These are phyloP conservation scores for Monopis laevigella DNA, from an alignment of 2,888 invertebrate species.

Conservation along the genomic window DNA sequence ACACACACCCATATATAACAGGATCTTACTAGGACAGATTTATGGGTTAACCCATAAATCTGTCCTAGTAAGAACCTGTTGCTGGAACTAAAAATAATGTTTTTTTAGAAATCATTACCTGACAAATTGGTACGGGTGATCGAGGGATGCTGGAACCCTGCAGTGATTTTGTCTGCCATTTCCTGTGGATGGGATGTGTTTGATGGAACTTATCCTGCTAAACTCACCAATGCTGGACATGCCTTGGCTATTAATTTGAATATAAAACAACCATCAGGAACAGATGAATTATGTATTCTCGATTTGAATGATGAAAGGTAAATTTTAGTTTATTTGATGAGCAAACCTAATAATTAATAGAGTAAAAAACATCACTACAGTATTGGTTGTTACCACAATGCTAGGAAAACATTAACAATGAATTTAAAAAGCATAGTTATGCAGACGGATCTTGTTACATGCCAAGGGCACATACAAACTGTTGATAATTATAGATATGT, in stretches of 20 bases:
- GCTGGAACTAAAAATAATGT: constrained; percentile 12
- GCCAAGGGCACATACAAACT: too few species aligned
- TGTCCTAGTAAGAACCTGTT: too few species aligned
- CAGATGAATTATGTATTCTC: constrained; percentile 55
- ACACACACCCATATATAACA: background rate
- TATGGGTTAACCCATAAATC: too few species aligned
- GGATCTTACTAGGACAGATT: too few species aligned
- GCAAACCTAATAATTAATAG: too few species aligned
- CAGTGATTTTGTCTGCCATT: constrained; percentile 75
- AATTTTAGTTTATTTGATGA: too few species aligned
- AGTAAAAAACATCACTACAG: too few species aligned
- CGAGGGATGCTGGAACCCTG: constrained; percentile 84
- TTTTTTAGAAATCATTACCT: constrained; percentile 70
- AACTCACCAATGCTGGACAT: constrained; percentile 73
- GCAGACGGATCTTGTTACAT: too few species aligned
- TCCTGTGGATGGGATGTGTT: constrained; percentile 86
- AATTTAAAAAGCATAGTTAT: too few species aligned
- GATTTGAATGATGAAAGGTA: constrained; percentile 67
- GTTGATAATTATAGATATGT: too few species aligned
- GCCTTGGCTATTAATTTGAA: constrained; percentile 72
- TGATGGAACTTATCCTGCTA: constrained; percentile 84
- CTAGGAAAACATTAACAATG: too few species aligned
- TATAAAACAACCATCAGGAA: constrained; percentile 25
- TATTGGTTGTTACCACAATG: too few species aligned
- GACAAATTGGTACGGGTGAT: constrained; percentile 74